phyloP scores from a whole-genome alignment of 2,113 vertebrate species.

The Trochalopteron elliotii region DNA sequence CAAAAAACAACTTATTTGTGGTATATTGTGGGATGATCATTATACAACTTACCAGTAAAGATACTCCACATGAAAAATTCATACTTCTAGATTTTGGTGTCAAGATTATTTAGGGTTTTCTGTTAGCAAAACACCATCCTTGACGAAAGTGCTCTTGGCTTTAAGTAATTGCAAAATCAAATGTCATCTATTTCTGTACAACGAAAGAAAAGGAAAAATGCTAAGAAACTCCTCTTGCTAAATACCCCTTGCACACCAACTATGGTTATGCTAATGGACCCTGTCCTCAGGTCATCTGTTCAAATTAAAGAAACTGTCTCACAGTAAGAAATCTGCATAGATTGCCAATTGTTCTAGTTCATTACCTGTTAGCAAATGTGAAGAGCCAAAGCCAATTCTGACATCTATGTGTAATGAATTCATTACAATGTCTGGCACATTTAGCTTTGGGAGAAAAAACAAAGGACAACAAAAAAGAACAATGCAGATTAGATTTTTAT shows the following conservation, averaged over 20 bases:
- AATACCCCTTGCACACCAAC: not conserved
- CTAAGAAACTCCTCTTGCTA: not conserved
- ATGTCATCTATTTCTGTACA: not conserved
- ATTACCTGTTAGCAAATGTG: conserved; percentile 39
- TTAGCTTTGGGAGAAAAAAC: not conserved
- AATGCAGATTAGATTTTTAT: not conserved
- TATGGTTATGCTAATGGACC: not conserved
- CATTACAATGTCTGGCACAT: not conserved
- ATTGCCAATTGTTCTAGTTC: conserved; percentile 36
- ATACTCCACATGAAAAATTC: not conserved
- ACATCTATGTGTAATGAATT: conserved; percentile 19
- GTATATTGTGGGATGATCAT: not conserved
- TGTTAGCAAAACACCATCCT: not conserved
- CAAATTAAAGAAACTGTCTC: conserved; percentile 43
- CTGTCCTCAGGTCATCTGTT: conserved; percentile 9
- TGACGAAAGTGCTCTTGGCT: not conserved
- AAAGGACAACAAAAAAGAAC: not conserved
- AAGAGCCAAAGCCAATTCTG: conserved; percentile 14
- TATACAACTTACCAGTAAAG: not conserved
- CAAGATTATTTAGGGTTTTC: not conserved
- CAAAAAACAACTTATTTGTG: not conserved
- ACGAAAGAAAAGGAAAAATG: not conserved
- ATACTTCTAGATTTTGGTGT: not conserved
- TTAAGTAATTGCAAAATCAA: not conserved
- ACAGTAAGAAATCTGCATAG: conserved; percentile 25